Percentiles rank a stretch among this genome's conserved stretches.
Conservation (phyloP, 2,113 vertebrate genomes). For the Xiphophorus maculatus region DNA sequence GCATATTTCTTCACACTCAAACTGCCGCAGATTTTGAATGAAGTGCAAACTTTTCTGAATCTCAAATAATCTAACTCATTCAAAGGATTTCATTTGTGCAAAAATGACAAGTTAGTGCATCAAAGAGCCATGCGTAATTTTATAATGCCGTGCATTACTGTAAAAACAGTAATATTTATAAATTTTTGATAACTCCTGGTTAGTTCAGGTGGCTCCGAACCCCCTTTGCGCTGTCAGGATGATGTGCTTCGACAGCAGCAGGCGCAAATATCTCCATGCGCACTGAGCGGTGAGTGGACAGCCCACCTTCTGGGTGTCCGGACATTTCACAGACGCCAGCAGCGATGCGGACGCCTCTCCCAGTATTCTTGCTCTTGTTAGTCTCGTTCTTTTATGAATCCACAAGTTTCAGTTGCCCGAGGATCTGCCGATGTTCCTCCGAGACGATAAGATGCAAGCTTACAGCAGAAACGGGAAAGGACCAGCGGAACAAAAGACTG, state of each 20-base stretch:
- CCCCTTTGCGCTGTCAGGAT: neutral
- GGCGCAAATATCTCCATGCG: neutral
- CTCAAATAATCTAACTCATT: no score
- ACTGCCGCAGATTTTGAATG: neutral
- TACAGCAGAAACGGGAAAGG: slow-evolving; percentile 27
- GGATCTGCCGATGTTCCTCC: slow-evolving; percentile 54
- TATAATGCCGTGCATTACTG: neutral
- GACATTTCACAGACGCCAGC: neutral
- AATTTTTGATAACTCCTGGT: neutral
- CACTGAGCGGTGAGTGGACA: neutral
- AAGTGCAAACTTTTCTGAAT: neutral
- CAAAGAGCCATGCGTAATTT: neutral
- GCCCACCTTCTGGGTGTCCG: neutral
- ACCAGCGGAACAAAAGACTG: slow-evolving; percentile 32
- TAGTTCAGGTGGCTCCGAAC: neutral
- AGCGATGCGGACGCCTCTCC: slow-evolving; percentile 36
- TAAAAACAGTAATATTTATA: neutral
- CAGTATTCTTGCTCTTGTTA: slow-evolving; percentile 2
- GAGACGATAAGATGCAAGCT: slow-evolving; percentile 50
- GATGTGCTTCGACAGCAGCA: neutral
- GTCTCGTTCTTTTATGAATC: slow-evolving; percentile 15
- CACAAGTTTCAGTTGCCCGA: slow-evolving; percentile 46
- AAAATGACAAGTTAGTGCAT: no score
- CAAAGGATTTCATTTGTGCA: no score
- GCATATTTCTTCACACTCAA: neutral